Base-by-base conservation (phyloP, 2,797 vertebrate genomes). In the Pyrocephalus nanus region DNA sequence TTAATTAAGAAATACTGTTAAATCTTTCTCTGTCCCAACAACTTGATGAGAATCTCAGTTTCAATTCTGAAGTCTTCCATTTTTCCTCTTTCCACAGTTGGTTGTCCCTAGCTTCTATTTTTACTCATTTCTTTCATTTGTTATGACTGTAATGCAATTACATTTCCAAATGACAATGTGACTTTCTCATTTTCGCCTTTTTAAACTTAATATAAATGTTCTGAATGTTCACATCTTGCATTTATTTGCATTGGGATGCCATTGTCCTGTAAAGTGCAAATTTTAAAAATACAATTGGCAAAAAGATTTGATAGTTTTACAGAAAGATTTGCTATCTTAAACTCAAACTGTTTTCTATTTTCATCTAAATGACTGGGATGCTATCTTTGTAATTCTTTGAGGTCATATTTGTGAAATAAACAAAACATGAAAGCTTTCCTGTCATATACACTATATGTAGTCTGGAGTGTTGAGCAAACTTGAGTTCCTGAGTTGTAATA, bases 21-120 rank as follows among this genome's bases (percentile, higher is more conserved):
- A 91, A 91, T 86, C 77, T 92, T 93, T 95, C 82, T 92, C 86
- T 95, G 73, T 96, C 96, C 91, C 91, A 84, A 36, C 94, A 91
- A 83, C 95, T 95, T 91, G 92, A 96, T 95, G 92, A 97, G 77
- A 60, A 95, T 97, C 87, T 96, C 77, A 34, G 78, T 96, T 95
- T 96, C 94, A 90, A 97, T 97, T 98, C 96, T 97, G 95, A 98
- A 98, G 98, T 98, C 98, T 98, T 98, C 98, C 97, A 97, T 96
- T 96, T 97, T 97, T 98, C 96, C 94, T 95, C 92, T 97, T 88
- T 95, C 90, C 92, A 94, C 83, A 92, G 90, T 92, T 92, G 79
- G 47, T 93, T 93, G 86, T 96, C 87, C 94, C 81, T 97, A 90
- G 82, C 84, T 97, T 96, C 91, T 97, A 23, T 90, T 95, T 77